Evolutionary conservation across 1,140 invertebrate genomes (phyloP).

Genomic region (Lamellibrachia luymesi): DNA sequence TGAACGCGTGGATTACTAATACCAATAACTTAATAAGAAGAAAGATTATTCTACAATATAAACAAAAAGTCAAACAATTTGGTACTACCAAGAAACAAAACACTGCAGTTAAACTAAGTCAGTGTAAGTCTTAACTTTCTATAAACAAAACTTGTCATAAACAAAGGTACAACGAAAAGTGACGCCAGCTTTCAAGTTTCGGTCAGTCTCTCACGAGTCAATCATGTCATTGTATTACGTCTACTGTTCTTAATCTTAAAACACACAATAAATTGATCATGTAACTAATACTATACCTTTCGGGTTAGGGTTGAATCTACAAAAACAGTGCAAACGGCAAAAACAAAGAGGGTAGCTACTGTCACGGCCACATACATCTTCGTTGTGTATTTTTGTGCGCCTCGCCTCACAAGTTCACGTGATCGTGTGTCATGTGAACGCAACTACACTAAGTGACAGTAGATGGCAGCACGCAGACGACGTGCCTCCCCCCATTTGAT

Average conservation of each 20-base stretch:
- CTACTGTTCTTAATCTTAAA: background rate
- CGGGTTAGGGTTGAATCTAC: background rate
- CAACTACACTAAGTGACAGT: background rate
- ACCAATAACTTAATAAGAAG: no score
- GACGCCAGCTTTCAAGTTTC: no score
- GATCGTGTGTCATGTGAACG: background rate
- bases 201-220: background rate
- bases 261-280: background rate
- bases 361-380: background rate
- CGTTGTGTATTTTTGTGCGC: background rate
- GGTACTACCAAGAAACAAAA: no score
- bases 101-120: no score
- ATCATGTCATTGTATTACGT: background rate
- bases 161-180: no score
- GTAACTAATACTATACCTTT: background rate
- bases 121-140: no score
- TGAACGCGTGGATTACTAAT: no score
- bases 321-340: background rate
- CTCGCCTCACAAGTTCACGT: background rate
- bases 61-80: no score
- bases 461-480: background rate
- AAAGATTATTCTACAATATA: no score
- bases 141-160: no score
- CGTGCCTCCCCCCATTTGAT: no score
- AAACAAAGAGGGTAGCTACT: background rate